Evolutionary conservation across 2,113 vertebrate species (phyloP).

Genomic region (Silurus asotus): DNA sequence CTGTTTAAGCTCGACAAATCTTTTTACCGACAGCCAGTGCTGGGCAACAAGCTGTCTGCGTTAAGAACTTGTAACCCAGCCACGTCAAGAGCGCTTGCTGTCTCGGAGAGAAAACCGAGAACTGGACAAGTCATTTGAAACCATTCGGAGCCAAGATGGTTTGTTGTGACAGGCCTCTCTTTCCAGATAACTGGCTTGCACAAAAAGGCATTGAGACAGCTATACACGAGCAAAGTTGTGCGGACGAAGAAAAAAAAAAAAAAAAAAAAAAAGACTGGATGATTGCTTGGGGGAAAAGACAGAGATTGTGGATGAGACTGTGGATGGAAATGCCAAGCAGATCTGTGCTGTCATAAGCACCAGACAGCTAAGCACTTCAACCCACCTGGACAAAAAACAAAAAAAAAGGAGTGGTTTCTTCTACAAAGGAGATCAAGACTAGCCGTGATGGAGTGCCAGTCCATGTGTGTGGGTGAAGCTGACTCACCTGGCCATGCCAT

Average conservation of each 20-base stretch:
- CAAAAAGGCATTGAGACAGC: background rate
- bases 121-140: background rate
- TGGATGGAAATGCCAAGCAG: background rate
- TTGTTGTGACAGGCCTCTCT: background rate
- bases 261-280: background rate
- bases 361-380: background rate
- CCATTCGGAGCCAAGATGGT: background rate
- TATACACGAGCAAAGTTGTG: background rate
- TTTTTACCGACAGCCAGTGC: conserved; percentile 11
- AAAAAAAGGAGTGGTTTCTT: conserved; percentile 39
- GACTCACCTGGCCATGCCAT: conserved; percentile 42
- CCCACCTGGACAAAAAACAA: background rate
- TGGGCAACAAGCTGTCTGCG: conserved; percentile 7
- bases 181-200: background rate
- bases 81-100: background rate
- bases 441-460: background rate
- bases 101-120: background rate
- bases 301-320: background rate
- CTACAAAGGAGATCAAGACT: conserved; percentile 26
- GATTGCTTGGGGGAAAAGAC: background rate
- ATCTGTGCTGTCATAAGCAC: conserved; percentile 5
- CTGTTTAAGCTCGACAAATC: conserved; percentile 56
- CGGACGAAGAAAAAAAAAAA: background rate
- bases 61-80: background rate
- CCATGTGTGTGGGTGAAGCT: conserved; percentile 1